These are phyloP conservation scores for Heteronetta atricapilla DNA, from an alignment of 2,113 vertebrate species.

Conservation along the genomic window DNA sequence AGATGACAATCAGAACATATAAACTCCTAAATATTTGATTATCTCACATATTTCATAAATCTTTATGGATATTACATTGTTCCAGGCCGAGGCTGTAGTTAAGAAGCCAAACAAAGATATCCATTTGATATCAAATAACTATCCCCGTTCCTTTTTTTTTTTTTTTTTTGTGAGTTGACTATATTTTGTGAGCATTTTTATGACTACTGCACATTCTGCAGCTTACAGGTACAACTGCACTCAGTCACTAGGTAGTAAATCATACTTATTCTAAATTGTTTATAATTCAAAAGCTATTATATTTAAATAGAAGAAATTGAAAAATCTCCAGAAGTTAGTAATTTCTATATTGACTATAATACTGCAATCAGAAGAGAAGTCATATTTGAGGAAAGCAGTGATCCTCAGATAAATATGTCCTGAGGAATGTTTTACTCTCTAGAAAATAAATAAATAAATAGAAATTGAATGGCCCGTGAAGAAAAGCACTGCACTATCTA, in stretches of 20 bases:
- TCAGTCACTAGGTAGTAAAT: background rate
- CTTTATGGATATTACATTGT: background rate
- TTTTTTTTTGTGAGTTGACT: background rate
- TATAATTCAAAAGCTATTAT: background rate
- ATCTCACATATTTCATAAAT: background rate
- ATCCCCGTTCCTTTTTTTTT: background rate
- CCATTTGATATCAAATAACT: background rate
- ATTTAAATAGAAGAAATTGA: slow-evolving; percentile 3
- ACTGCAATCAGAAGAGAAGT: background rate
- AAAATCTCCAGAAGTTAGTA: background rate
- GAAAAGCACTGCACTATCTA: background rate
- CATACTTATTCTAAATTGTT: background rate
- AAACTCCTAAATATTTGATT: slow-evolving; percentile 1
- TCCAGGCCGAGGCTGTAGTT: background rate
- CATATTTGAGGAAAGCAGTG: background rate
- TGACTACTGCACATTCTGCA: background rate
- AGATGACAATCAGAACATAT: background rate
- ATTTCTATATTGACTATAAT: background rate
- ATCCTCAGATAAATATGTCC: background rate
- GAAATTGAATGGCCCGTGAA: background rate
- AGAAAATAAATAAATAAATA: background rate
- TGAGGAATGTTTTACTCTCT: background rate
- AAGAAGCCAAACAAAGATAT: background rate
- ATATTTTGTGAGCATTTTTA: background rate
- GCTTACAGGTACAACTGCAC: background rate